A percentile compares a stretch with the other conserved stretches of the same genome.
These are phyloP conservation scores for Metalampra italica DNA, from an alignment of 2,888 invertebrate species.

Conservation along the genomic window DNA sequence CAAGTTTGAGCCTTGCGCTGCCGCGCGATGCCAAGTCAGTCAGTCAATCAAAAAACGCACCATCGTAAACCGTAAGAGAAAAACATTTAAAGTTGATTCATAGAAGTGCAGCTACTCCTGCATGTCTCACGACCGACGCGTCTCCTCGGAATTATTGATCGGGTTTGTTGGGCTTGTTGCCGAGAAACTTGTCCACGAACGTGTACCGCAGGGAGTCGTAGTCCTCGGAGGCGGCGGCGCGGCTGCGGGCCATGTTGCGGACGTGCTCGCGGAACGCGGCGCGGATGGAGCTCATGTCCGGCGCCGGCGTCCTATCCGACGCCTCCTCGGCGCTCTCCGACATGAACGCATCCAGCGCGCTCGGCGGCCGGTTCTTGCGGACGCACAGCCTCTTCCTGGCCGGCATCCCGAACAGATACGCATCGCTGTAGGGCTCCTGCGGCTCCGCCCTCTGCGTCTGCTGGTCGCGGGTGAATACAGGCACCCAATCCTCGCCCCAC, in stretches of 20 bases:
- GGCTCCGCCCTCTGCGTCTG: constrained; percentile 81
- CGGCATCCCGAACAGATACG: constrained; percentile 93
- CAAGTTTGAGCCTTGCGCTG: too few species aligned
- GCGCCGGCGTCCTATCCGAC: constrained; percentile 18
- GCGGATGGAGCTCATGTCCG: constrained; percentile 30
- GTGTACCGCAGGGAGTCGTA: constrained; percentile 40
- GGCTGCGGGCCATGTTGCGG: constrained; percentile 37
- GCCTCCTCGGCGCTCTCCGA: constrained; percentile 47
- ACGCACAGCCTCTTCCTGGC: constrained; percentile 91
- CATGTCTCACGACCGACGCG: background rate
- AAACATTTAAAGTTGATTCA: too few species aligned
- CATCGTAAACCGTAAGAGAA: too few species aligned
- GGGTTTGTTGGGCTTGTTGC: constrained; percentile 23
- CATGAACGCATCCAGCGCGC: constrained; percentile 46
- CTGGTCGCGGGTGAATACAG: constrained; percentile 90
- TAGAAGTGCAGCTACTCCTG: too few species aligned
- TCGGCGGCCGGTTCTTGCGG: constrained; percentile 43
- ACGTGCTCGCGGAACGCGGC: constrained; percentile 49
- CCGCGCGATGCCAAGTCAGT: too few species aligned
- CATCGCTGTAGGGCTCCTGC: constrained; percentile 88
- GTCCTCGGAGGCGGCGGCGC: constrained; percentile 40
- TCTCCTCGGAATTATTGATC: background rate
- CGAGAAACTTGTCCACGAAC: constrained; percentile 43
- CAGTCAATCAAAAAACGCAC: too few species aligned
- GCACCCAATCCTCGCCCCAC: constrained; percentile 84